phyloP scores from a whole-genome alignment of 1,140 invertebrate genomes.

The Dufourea novaeangliae region DNA sequence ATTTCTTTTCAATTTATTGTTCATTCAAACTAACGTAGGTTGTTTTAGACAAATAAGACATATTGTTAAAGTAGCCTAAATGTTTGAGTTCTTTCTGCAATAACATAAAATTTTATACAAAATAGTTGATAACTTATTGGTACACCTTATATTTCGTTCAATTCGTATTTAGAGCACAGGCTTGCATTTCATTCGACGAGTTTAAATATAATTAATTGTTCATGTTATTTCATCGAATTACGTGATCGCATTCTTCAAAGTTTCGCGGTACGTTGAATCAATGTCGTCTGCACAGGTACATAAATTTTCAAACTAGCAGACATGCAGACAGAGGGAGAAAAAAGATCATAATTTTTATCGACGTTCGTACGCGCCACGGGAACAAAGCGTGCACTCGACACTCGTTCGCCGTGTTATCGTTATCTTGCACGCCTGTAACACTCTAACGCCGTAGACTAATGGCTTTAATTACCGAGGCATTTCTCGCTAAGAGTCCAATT shows the following conservation, averaged over 20 bases:
- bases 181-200: neutral
- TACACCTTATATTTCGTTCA: neutral
- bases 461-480: conserved; percentile 69
- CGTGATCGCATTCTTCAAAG: neutral
- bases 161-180: neutral
- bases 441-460: conserved; percentile 63
- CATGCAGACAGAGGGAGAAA: neutral
- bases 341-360: conserved; percentile 23
- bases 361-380: neutral
- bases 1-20: no score
- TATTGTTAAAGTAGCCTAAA: no score
- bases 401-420: conserved; percentile 24
- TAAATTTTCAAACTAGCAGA: neutral
- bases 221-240: neutral
- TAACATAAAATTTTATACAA: no score
- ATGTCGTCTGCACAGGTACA: conserved; percentile 4
- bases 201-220: neutral
- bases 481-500: conserved; percentile 69
- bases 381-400: conserved; percentile 27
- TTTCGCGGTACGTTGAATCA: conserved; percentile 2
- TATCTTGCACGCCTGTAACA: conserved; percentile 18
- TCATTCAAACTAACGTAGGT: no score
- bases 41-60: no score
- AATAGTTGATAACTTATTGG: no score
- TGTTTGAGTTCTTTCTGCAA: no score